A percentile compares a stretch with the other conserved stretches of the same genome.
Conservation (phyloP, 1,140 invertebrate genomes). For the Aphidius ervi region DNA sequence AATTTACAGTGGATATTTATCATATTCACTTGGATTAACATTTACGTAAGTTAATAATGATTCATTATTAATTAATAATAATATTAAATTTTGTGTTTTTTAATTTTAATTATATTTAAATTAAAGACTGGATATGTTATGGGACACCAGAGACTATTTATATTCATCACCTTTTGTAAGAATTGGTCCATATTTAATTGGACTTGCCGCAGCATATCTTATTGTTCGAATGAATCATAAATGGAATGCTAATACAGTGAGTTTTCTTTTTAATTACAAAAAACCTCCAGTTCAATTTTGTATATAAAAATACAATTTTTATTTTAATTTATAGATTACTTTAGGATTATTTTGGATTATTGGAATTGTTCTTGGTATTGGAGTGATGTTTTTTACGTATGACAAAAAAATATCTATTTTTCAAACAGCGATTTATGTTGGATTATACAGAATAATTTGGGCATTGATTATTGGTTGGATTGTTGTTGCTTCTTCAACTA, state of each 20-base stretch:
- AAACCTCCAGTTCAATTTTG: constrained; percentile 42
- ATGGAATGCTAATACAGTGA: constrained; percentile 43
- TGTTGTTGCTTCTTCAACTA: not conserved
- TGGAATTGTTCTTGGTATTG: not conserved
- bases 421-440: not conserved
- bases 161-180: constrained; percentile 54
- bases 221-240: constrained; percentile 42
- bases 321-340: not conserved
- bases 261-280: constrained; percentile 4
- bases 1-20: constrained; percentile 13
- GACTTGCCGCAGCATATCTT: constrained; percentile 48
- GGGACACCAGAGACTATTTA: constrained; percentile 39
- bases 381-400: not conserved
- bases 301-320: constrained; percentile 4
- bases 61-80: too few species aligned
- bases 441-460: not conserved
- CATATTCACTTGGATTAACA: constrained; percentile 31
- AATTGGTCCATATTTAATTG: constrained; percentile 53
- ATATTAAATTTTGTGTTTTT: not conserved
- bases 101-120: constrained; percentile 13
- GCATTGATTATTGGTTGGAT: not conserved
- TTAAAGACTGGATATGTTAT: constrained; percentile 47
- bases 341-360: not conserved
- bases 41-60: constrained; percentile 46
- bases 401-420: not conserved